A percentile compares a stretch with the other conserved stretches of the same genome.
Evolutionary conservation across 2,888 invertebrate species (phyloP).

Genomic region (Petrolisthes cinctipes): DNA sequence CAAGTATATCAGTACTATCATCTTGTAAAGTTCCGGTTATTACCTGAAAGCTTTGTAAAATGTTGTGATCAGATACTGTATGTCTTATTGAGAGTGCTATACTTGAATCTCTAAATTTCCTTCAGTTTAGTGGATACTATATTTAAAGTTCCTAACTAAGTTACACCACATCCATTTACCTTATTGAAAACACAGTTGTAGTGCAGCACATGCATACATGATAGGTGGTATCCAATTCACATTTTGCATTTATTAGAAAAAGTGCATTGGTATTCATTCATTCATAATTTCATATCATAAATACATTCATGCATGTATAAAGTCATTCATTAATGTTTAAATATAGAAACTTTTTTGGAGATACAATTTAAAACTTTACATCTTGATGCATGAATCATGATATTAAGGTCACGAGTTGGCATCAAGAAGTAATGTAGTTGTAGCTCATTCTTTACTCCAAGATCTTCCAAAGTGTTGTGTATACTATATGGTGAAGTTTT

Average conservation of each 20-base stretch:
- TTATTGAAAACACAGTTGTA: too few species aligned
- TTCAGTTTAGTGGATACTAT: background rate
- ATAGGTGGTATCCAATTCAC: too few species aligned
- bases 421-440: background rate
- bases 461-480: slow-evolving; percentile 12
- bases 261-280: background rate
- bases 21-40: too few species aligned
- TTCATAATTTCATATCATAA: background rate
- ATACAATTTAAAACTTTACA: background rate
- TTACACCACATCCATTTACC: background rate
- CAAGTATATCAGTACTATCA: too few species aligned
- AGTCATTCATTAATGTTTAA: slow-evolving; percentile 5
- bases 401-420: background rate
- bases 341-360: background rate
- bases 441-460: slow-evolving; percentile 8
- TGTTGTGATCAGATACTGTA: too few species aligned
- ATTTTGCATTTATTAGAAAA: background rate
- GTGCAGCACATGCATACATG: too few species aligned
- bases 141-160: background rate
- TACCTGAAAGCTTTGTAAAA: too few species aligned
- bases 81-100: background rate
- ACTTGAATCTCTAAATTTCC: background rate
- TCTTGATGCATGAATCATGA: background rate
- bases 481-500: slow-evolving; percentile 6
- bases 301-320: slow-evolving; percentile 15